phyloP scores from a whole-genome alignment of 2,888 invertebrate genomes.

The Epinotia demarniana region DNA sequence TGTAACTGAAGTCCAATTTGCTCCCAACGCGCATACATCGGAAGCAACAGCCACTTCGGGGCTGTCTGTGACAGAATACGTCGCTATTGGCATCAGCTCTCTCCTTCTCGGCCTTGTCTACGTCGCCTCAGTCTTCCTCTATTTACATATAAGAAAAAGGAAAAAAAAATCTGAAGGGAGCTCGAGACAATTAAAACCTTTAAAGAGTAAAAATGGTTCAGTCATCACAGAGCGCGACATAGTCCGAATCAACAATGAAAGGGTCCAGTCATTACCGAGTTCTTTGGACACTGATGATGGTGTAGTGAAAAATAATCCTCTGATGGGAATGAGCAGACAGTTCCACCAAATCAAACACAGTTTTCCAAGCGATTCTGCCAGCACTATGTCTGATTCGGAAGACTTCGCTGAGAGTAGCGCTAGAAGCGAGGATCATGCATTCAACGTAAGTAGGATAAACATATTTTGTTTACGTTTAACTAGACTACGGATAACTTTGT shows the following conservation, averaged over 20 bases:
- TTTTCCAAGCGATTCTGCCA: slow-evolving; percentile 82
- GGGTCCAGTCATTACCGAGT: slow-evolving; percentile 67
- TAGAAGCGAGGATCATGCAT: slow-evolving; percentile 68
- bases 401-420: slow-evolving; percentile 77
- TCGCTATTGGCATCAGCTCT: slow-evolving; percentile 93
- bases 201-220: slow-evolving; percentile 75
- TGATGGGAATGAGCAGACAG: slow-evolving; percentile 86
- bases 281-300: slow-evolving; percentile 87
- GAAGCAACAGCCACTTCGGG: slow-evolving; percentile 84
- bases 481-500: neutral
- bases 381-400: slow-evolving; percentile 88
- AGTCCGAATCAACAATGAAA: slow-evolving; percentile 76
- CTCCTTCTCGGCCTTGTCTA: slow-evolving; percentile 94
- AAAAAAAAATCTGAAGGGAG: slow-evolving; percentile 80
- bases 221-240: slow-evolving; percentile 77
- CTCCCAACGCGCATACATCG: slow-evolving; percentile 86
- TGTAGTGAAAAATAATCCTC: slow-evolving; percentile 91
- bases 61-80: slow-evolving; percentile 90
- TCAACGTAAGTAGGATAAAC: slow-evolving; percentile 61
- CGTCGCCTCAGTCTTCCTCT: slow-evolving; percentile 93
- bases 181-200: slow-evolving; percentile 68
- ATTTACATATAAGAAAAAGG: slow-evolving; percentile 90
- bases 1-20: slow-evolving; percentile 92
- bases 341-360: slow-evolving; percentile 80
- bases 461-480: neutral